These are phyloP conservation scores for Oppia nitens DNA, from an alignment of 1,140 invertebrate genomes.

Conservation along the genomic window DNA sequence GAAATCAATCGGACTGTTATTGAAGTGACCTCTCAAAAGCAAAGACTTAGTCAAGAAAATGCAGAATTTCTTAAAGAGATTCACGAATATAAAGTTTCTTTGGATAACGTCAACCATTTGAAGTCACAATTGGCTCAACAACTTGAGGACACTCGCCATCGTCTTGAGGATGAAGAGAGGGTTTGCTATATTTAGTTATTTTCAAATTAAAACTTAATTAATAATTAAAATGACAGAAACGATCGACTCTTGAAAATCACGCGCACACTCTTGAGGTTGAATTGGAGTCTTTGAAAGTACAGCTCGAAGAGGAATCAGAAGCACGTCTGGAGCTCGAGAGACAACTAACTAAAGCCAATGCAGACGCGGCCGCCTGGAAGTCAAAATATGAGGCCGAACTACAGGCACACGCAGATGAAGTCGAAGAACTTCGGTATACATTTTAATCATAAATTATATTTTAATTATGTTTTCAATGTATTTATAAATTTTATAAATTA, in stretches of 20 bases:
- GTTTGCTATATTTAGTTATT: conserved; percentile 26
- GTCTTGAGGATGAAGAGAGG: conserved; percentile 84
- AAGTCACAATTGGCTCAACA: conserved; percentile 69
- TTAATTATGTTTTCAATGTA: too few relatives aligned
- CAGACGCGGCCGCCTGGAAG: conserved; percentile 69
- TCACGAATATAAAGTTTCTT: conserved; percentile 81
- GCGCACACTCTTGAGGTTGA: conserved; percentile 79
- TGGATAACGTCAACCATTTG: conserved; percentile 76
- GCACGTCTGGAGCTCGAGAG: conserved; percentile 83
- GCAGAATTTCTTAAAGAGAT: conserved; percentile 83
- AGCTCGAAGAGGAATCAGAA: conserved; percentile 88
- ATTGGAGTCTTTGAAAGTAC: conserved; percentile 73
- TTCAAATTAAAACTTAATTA: conserved; percentile 13
- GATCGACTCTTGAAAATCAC: conserved; percentile 64
- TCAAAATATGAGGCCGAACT: conserved; percentile 83
- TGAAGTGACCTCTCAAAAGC: conserved; percentile 62
- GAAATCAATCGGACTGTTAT: conserved; percentile 84
- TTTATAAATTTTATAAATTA: conserved; percentile 20
- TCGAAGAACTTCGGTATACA: conserved; percentile 61
- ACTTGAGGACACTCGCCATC: conserved; percentile 77
- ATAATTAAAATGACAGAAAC: too few relatives aligned
- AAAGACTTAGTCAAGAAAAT: conserved; percentile 45
- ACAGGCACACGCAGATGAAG: conserved; percentile 71
- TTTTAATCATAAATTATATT: too few relatives aligned
- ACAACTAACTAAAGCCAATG: conserved; percentile 76